These are phyloP conservation scores for Nephrotoma guestfalica DNA, from an alignment of 2,888 invertebrate genomes.

Conservation along the genomic window DNA sequence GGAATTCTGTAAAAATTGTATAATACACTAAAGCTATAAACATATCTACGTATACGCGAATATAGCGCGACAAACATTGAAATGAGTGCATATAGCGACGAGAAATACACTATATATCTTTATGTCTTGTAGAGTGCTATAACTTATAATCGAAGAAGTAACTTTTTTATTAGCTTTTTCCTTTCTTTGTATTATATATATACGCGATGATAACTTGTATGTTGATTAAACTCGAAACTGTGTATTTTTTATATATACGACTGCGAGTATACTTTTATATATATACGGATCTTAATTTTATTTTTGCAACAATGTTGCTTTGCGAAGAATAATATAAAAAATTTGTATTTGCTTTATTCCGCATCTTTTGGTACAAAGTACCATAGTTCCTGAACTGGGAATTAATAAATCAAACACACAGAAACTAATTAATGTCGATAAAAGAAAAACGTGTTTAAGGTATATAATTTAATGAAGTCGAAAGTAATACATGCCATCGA, in stretches of 20 bases:
- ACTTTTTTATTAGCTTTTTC: background rate
- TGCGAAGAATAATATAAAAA: background rate
- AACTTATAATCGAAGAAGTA: background rate
- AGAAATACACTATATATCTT: background rate
- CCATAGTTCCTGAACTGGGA: background rate
- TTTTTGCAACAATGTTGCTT: background rate
- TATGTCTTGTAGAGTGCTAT: background rate
- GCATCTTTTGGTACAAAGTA: background rate
- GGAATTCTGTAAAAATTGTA: no score
- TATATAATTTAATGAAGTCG: background rate
- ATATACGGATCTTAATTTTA: background rate
- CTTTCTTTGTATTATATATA: background rate
- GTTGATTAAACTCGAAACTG: background rate
- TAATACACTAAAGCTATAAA: no score
- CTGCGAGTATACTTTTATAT: background rate
- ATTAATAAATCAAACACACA: background rate
- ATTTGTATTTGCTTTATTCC: background rate
- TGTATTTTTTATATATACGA: background rate
- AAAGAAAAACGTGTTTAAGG: background rate
- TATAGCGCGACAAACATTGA: background rate
- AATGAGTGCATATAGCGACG: background rate
- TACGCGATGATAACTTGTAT: background rate
- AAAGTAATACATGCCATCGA: background rate
- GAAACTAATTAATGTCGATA: background rate
- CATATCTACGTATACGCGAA: no score